Evolutionary conservation across 2,113 vertebrate species (phyloP).

Genomic region (Chaenocephalus aceratus): DNA sequence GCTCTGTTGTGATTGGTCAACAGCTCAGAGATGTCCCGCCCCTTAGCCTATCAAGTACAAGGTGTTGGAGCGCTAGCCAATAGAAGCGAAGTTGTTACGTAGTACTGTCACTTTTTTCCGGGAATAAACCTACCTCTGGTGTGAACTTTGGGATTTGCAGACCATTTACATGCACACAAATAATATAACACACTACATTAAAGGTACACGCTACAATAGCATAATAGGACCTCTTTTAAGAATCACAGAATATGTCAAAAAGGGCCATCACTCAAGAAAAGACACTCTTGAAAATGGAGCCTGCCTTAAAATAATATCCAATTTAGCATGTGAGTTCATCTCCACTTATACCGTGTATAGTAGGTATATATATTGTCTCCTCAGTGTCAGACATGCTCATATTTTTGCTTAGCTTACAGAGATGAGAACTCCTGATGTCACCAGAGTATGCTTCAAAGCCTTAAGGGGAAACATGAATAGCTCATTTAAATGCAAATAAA

Average conservation of each 20-base stretch:
- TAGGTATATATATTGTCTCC: conserved; percentile 8
- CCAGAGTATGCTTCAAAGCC: conserved; percentile 50
- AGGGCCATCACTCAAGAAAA: conserved; percentile 1
- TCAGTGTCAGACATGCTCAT: conserved; percentile 41
- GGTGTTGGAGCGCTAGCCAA: no score
- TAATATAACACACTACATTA: no score
- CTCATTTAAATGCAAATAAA: conserved; percentile 80
- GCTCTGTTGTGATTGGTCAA: no score
- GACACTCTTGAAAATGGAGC: not conserved
- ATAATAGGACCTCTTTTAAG: no score
- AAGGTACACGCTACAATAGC: no score
- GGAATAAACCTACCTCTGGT: no score
- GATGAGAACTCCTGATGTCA: conserved; percentile 52
- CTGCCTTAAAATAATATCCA: conserved; percentile 3
- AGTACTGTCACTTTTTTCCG: no score
- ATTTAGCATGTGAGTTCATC: conserved; percentile 19
- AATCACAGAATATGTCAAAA: conserved; percentile 1
- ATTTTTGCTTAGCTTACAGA: conserved; percentile 32
- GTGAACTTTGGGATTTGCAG: no score
- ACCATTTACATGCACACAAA: no score
- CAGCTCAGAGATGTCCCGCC: no score
- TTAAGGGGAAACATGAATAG: conserved; percentile 65
- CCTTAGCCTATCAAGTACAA: no score
- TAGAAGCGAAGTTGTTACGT: no score
- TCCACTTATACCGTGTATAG: not conserved